Percentiles rank a stretch among this genome's conserved stretches.
These are phyloP conservation scores for Laupala kohalensis DNA, from an alignment of 1,140 invertebrate species.

Conservation along the genomic window DNA sequence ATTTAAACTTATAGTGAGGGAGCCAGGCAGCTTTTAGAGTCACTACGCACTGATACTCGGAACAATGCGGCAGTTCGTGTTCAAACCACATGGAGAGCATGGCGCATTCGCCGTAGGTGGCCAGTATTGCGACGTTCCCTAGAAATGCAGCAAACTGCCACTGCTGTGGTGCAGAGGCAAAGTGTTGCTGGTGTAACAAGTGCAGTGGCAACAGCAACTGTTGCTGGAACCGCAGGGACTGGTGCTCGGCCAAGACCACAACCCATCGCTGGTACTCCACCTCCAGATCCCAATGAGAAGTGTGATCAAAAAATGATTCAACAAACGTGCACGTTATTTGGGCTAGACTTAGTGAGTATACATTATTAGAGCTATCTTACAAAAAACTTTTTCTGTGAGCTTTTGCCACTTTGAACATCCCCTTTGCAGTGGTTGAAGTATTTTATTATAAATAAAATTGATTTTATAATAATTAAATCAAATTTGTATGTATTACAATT, in stretches of 20 bases:
- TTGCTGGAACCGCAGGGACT: conserved; percentile 21
- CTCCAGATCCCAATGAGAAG: conserved; percentile 57
- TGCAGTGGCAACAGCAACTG: conserved; percentile 20
- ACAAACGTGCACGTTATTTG: conserved; percentile 79
- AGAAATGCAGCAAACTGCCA: conserved; percentile 5
- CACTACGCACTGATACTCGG: conserved; percentile 58
- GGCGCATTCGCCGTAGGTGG: conserved; percentile 55
- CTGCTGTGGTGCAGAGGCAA: not conserved
- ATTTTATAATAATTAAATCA: too few relatives aligned
- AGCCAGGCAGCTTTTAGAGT: conserved; percentile 77
- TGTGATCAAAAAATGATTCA: conserved; percentile 77
- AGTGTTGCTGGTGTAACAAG: not conserved
- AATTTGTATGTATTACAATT: too few relatives aligned
- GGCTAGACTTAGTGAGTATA: conserved; percentile 66
- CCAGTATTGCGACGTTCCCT: conserved; percentile 37
- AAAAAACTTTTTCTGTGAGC: too few relatives aligned
- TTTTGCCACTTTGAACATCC: too few relatives aligned
- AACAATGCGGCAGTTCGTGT: conserved; percentile 60
- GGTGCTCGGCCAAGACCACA: conserved; percentile 59
- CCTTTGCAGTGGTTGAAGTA: too few relatives aligned
- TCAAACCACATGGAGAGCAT: conserved; percentile 71
- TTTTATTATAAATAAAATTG: too few relatives aligned
- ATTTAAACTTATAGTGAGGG: conserved; percentile 53
- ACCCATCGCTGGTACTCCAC: conserved; percentile 74
- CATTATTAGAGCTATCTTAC: too few relatives aligned